Evolutionary conservation across 2,113 vertebrate species (phyloP).

Genomic region (Puntigrus tetrazona): DNA sequence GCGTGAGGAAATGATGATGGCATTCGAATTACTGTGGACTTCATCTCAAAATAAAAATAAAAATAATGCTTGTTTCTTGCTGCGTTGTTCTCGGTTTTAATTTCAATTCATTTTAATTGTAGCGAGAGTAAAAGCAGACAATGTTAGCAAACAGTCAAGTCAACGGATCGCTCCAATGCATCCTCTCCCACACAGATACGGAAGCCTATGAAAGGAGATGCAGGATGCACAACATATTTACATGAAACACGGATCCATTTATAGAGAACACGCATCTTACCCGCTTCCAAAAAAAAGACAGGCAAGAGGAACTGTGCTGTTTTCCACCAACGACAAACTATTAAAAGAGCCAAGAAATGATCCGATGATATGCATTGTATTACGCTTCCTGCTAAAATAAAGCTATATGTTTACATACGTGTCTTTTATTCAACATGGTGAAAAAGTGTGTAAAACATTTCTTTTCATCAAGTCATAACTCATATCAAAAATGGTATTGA

Average conservation of each 20-base stretch:
- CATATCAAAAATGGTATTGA: background rate
- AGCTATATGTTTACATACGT: background rate
- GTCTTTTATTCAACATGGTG: conserved; percentile 29
- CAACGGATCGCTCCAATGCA: conserved; percentile 13
- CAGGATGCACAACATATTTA: conserved; percentile 11
- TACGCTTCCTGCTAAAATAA: conserved; percentile 59
- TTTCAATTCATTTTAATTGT: background rate
- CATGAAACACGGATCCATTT: conserved; percentile 7
- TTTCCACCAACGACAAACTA: conserved; percentile 61
- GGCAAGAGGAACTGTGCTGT: conserved; percentile 41
- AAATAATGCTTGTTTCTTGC: background rate
- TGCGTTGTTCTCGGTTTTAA: background rate
- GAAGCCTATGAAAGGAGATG: conserved; percentile 1
- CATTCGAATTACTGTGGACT: conserved; percentile 42
- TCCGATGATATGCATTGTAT: conserved; percentile 69
- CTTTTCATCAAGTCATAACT: background rate
- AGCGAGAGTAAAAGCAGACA: conserved; percentile 3
- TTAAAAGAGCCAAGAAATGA: conserved; percentile 62
- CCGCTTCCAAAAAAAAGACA: background rate
- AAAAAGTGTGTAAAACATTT: background rate
- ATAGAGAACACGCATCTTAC: background rate
- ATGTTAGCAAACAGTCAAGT: background rate
- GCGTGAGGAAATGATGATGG: background rate
- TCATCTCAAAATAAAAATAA: background rate
- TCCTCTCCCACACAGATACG: background rate